A percentile compares a stretch with the other conserved stretches of the same genome.
These are phyloP conservation scores for Holacanthella duospinosa DNA, from an alignment of 2,888 invertebrate species.

Conservation along the genomic window DNA sequence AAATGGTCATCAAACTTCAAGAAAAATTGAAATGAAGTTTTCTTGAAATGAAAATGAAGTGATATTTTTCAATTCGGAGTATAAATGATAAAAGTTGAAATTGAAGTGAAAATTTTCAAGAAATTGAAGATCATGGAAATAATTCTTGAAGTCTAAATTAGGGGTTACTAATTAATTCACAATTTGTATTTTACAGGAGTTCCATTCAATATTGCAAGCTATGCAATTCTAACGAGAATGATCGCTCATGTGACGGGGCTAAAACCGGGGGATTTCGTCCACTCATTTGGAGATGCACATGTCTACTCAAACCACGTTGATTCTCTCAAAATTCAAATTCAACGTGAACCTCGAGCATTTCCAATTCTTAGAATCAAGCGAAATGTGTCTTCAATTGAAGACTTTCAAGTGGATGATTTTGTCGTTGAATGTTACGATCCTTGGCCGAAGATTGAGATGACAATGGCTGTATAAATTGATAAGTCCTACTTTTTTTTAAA, in stretches of 20 bases:
- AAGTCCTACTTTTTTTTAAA: too few species aligned
- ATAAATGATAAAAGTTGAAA: too few species aligned
- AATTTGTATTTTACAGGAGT: constrained; percentile 24
- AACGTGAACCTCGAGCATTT: constrained; percentile 67
- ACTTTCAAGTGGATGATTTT: constrained; percentile 76
- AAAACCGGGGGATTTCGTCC: constrained; percentile 86
- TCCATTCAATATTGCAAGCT: constrained; percentile 80
- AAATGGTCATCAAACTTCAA: too few species aligned
- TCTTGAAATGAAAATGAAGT: too few species aligned
- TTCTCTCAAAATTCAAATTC: constrained; percentile 66
- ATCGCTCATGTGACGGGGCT: constrained; percentile 87
- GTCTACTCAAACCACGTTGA: constrained; percentile 83
- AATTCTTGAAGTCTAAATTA: too few species aligned
- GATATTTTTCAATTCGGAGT: too few species aligned
- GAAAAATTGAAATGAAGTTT: too few species aligned
- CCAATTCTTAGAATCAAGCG: constrained; percentile 68
- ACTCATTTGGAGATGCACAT: constrained; percentile 90
- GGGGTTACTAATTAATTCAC: neutral
- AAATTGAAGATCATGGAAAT: too few species aligned
- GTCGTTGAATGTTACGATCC: constrained; percentile 73
- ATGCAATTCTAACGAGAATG: constrained; percentile 86
- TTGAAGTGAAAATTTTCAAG: too few species aligned
- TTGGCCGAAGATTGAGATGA: constrained; percentile 80
- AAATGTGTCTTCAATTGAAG: constrained; percentile 65
- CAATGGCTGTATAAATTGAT: constrained; percentile 83